phyloP scores from a whole-genome alignment of 2,113 vertebrate species.

The Mastomys coucha region DNA sequence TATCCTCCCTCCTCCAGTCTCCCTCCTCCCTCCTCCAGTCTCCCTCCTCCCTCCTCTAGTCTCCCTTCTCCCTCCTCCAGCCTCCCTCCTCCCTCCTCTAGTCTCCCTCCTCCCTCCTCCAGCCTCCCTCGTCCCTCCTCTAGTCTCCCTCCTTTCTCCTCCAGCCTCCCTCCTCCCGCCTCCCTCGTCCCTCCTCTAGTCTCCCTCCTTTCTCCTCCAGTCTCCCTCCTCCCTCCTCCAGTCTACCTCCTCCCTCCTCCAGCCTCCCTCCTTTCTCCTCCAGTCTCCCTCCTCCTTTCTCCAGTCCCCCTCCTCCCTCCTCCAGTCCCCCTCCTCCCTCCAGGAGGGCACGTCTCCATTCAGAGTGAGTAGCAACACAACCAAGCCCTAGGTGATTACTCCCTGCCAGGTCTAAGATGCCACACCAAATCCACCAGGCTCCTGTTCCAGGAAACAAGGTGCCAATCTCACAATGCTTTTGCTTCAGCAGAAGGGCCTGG shows the following conservation, averaged over 20 bases:
- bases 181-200: no score
- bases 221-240: no score
- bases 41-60: no score
- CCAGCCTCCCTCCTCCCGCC: no score
- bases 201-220: no score
- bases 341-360: background rate
- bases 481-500: background rate
- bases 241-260: no score
- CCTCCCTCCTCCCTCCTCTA: no score
- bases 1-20: no score
- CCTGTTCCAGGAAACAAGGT: background rate
- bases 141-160: background rate
- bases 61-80: no score
- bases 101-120: background rate
- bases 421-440: background rate
- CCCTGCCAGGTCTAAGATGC: background rate
- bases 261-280: background rate
- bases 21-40: background rate
- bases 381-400: background rate
- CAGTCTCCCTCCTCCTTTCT: no score
- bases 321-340: background rate
- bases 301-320: no score
- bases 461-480: background rate
- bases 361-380: background rate
- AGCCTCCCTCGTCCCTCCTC: no score